phyloP scores from a whole-genome alignment of 2,797 vertebrate species.

The Benthosema pterotum region DNA sequence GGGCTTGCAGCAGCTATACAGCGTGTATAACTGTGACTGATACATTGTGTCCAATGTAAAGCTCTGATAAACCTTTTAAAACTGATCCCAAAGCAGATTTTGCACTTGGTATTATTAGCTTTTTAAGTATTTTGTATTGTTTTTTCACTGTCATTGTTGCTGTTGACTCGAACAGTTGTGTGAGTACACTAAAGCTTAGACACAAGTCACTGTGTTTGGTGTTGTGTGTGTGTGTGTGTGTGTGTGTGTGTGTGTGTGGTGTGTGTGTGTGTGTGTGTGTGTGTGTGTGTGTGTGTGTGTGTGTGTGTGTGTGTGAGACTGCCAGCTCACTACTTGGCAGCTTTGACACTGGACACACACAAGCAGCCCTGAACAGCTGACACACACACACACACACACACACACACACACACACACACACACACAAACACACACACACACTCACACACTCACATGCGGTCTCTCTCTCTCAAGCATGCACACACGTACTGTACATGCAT shows the following conservation, averaged over 20 bases:
- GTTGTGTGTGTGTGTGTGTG: not conserved
- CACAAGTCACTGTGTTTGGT: conserved; percentile 7
- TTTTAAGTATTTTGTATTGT: not conserved
- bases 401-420: not conserved
- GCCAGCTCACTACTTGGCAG: not conserved
- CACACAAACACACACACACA: not conserved
- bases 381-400: not conserved
- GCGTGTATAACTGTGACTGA: not conserved
- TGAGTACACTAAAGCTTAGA: not conserved
- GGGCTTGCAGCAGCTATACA: not conserved
- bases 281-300: conserved; percentile 17
- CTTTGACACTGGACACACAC: conserved; percentile 2
- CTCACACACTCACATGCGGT: not conserved
- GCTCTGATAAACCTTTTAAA: not conserved
- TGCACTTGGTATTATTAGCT: not conserved
- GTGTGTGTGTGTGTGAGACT: conserved; percentile 23
- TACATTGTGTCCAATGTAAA: not conserved
- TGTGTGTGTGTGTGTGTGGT: conserved; percentile 22
- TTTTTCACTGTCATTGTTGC: not conserved
- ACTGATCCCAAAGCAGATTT: not conserved
- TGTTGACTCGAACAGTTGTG: not conserved
- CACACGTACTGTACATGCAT: too few species aligned
- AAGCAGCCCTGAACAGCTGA: conserved; percentile 5
- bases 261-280: conserved; percentile 9
- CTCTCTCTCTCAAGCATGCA: too few species aligned